A percentile compares a stretch with the other conserved stretches of the same genome.
Conservation (phyloP, 2,797 vertebrate genomes). For the Telmatherina bonti region DNA sequence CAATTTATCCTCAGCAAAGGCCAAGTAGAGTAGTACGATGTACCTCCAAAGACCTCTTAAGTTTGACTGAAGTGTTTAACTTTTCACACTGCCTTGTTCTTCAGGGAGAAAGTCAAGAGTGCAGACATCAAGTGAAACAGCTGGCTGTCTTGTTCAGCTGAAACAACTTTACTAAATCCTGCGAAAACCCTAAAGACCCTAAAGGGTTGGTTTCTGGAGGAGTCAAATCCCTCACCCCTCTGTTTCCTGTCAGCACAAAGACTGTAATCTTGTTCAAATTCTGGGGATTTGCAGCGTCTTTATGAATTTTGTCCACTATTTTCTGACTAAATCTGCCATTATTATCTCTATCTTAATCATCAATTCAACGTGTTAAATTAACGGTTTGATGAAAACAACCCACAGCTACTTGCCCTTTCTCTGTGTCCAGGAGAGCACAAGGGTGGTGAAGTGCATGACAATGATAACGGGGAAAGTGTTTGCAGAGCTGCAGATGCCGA, state of each 20-base stretch:
- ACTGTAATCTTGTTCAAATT: neutral
- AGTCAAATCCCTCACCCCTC: neutral
- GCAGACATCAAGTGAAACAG: constrained; percentile 51
- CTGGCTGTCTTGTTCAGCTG: constrained; percentile 49
- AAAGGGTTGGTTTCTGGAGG: neutral
- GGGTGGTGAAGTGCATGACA: constrained; percentile 9
- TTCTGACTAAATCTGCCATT: constrained; percentile 28
- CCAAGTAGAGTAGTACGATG: too few relatives aligned
- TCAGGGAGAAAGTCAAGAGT: constrained; percentile 28
- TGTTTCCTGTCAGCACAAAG: constrained; percentile 6
- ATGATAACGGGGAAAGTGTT: constrained; percentile 10
- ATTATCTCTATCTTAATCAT: neutral
- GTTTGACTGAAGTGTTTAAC: neutral
- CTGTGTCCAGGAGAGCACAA: constrained; percentile 1
- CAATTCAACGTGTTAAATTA: constrained; percentile 11
- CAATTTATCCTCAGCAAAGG: too few relatives aligned
- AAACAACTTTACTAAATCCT: constrained; percentile 45
- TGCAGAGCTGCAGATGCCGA: constrained; percentile 18
- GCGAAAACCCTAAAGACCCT: constrained; percentile 13
- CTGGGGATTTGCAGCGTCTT: neutral
- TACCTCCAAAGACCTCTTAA: too few relatives aligned
- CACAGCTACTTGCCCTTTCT: constrained; percentile 18
- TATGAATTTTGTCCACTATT: constrained; percentile 4
- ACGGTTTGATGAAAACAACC: constrained; percentile 1
- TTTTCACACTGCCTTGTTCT: constrained; percentile 41